Percentiles rank a stretch among this genome's conserved stretches.
These are phyloP conservation scores for Cosmia pyralina DNA, from an alignment of 2,888 invertebrate species.

Conservation along the genomic window DNA sequence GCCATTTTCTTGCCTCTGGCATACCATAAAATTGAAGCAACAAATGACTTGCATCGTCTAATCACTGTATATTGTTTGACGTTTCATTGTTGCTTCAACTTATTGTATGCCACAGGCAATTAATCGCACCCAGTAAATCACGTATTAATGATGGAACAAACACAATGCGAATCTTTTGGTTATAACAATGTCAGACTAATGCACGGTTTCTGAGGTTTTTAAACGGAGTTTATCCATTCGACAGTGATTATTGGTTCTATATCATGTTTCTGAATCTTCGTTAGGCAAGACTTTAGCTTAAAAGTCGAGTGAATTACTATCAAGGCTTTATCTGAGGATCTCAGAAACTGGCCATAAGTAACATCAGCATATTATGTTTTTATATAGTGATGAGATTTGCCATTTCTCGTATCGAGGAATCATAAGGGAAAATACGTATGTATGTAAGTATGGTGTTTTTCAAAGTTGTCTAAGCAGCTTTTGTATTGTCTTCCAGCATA, in stretches of 20 bases:
- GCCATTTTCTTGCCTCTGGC: background rate
- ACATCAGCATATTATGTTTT: background rate
- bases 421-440: background rate
- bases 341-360: background rate
- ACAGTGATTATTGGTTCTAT: too few relatives aligned
- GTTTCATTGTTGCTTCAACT: background rate
- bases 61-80: too few relatives aligned
- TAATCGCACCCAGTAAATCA: background rate
- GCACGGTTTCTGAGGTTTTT: too few relatives aligned
- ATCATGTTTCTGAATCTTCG: too few relatives aligned
- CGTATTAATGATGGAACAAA: background rate
- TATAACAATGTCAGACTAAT: background rate
- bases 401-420: background rate
- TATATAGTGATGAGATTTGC: background rate
- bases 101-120: background rate
- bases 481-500: background rate
- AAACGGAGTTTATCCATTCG: too few relatives aligned
- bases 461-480: background rate
- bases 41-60: background rate
- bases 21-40: background rate
- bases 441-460: too few relatives aligned
- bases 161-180: background rate
- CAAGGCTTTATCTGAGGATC: too few relatives aligned
- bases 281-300: too few relatives aligned
- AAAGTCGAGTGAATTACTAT: too few relatives aligned